phyloP scores from a whole-genome alignment of 2,888 invertebrate genomes.

The Metellina segmentata region DNA sequence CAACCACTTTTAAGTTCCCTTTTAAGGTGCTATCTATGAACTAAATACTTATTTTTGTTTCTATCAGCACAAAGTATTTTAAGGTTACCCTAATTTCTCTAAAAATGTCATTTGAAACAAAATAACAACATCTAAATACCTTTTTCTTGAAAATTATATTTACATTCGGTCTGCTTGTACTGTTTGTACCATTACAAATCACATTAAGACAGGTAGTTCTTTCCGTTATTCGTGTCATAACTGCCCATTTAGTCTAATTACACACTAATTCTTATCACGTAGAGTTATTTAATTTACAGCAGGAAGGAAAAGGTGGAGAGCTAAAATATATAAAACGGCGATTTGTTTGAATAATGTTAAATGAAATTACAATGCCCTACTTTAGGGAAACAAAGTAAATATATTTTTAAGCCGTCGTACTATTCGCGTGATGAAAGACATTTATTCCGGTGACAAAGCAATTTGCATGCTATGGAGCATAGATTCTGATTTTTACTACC shows the following conservation, averaged over 20 bases:
- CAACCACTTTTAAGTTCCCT: too few species aligned
- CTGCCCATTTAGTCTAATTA: slow-evolving; percentile 8
- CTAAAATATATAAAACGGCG: background rate
- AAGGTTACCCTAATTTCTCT: too few species aligned
- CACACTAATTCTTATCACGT: slow-evolving; percentile 22
- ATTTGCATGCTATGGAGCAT: background rate
- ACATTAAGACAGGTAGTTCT: too few species aligned
- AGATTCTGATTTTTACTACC: background rate
- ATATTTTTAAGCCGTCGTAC: background rate
- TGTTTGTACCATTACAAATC: too few species aligned
- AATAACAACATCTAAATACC: too few species aligned
- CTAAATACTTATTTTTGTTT: too few species aligned
- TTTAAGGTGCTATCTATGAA: too few species aligned
- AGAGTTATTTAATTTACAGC: slow-evolving; percentile 11
- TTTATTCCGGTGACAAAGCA: background rate
- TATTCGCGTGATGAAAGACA: background rate
- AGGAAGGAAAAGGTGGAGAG: slow-evolving; percentile 17
- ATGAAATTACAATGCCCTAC: background rate
- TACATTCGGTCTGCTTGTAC: too few species aligned
- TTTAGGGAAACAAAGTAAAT: background rate
- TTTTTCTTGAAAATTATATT: too few species aligned
- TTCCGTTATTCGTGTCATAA: background rate
- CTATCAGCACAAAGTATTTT: too few species aligned
- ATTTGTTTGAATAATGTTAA: background rate
- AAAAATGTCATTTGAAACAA: too few species aligned